A percentile compares a stretch with the other conserved stretches of the same genome.
Conservation (phyloP, 2,797 vertebrate species). For the Danio albolineatus region DNA sequence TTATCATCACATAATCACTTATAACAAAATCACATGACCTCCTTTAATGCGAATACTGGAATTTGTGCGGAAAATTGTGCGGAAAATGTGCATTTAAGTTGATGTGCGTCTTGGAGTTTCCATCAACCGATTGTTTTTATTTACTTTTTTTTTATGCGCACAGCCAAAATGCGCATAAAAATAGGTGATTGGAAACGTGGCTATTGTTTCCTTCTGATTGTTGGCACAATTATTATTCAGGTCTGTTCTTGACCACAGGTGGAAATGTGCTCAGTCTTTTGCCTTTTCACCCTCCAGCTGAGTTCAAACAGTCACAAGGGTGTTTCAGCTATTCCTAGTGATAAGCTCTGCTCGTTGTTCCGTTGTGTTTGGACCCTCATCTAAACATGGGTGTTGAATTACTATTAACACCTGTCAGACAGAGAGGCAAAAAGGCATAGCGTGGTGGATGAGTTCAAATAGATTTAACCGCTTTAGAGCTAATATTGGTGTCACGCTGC, state of each 20-base stretch:
- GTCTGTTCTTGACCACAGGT: conserved; percentile 4
- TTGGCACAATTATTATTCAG: conserved; percentile 2
- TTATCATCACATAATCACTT: too few species aligned
- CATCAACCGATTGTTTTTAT: too few species aligned
- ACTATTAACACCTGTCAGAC: conserved; percentile 29
- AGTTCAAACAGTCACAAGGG: conserved; percentile 44
- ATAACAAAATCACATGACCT: too few species aligned
- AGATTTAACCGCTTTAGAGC: background rate
- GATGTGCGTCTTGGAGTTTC: too few species aligned
- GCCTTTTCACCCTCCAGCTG: conserved; percentile 26
- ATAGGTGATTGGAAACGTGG: too few species aligned
- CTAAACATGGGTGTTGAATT: conserved; percentile 35
- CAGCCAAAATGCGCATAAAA: too few species aligned
- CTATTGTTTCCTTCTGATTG: background rate
- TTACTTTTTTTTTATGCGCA: too few species aligned
- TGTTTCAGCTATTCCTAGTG: conserved; percentile 32
- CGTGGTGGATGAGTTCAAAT: background rate
- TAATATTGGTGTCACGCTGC: background rate
- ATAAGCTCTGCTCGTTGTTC: conserved; percentile 34
- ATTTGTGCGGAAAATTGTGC: too few species aligned
- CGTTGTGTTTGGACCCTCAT: conserved; percentile 4
- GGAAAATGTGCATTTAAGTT: too few species aligned
- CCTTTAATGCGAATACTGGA: too few species aligned
- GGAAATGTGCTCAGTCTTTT: conserved; percentile 31
- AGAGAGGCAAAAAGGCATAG: background rate